Percentiles rank a stretch among this genome's conserved stretches.
These are phyloP conservation scores for Lucifuga dentata DNA, from an alignment of 2,113 vertebrate genomes.

Conservation along the genomic window DNA sequence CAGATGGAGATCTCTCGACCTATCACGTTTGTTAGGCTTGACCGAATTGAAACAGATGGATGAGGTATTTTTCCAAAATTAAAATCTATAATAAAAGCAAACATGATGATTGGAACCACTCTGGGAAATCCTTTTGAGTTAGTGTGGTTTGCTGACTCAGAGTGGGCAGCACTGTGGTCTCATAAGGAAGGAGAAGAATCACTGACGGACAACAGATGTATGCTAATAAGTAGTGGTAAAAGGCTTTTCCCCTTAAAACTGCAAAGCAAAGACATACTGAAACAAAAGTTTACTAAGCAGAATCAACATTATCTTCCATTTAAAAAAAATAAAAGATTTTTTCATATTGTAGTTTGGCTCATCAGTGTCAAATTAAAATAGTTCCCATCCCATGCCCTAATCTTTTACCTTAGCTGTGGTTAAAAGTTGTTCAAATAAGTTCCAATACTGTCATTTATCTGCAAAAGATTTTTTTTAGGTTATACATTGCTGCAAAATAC, in stretches of 20 bases:
- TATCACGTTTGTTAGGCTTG: constrained; percentile 36
- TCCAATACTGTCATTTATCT: too few species aligned
- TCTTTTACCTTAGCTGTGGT: neutral
- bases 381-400: neutral
- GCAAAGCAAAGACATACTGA: constrained; percentile 15
- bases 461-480: too few species aligned
- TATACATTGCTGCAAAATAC: neutral
- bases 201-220: constrained; percentile 27
- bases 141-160: constrained; percentile 69
- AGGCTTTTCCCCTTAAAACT: constrained; percentile 36
- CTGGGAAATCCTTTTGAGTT: constrained; percentile 62
- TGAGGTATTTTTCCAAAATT: constrained; percentile 14
- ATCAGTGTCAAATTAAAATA: neutral
- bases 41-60: constrained; percentile 20
- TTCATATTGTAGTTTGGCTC: constrained; percentile 12
- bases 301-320: neutral
- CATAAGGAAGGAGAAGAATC: constrained; percentile 40
- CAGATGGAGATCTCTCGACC: constrained; percentile 59
- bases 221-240: constrained; percentile 29
- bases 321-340: too few species aligned
- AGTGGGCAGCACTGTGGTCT: constrained; percentile 24
- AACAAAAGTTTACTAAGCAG: constrained; percentile 48
- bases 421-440: too few species aligned
- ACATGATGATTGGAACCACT: constrained; percentile 4
- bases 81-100: constrained; percentile 2